Evolutionary conservation across 2,797 vertebrate species (phyloP), one percentile per base, ranked within the genome.

Genomic region (Eidolon dupreanum): DNA sequence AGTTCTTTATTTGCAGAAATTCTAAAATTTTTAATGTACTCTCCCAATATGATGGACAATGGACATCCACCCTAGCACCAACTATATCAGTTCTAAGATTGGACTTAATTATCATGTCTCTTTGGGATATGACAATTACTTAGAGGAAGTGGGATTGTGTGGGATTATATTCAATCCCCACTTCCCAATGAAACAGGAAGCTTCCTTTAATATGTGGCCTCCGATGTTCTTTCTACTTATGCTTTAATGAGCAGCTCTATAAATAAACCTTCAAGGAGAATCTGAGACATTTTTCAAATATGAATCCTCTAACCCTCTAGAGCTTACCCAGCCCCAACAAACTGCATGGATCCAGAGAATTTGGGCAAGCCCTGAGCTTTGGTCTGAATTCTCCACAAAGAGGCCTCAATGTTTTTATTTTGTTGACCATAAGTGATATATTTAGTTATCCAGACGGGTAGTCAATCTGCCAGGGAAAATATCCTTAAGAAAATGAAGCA

Each of bases 341-440:
- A 55, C 20, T 90, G 57, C 61, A 17, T 28, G 46, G 36, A 41
- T 94, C 28, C 53, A 66, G 81, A 92, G 68, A 96, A 83, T 93
- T 24, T 61, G 53, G 92, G 77, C 75, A 70, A 83, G 89, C 33
- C 17, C 59, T 15, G 31, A 71, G 73, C 61, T 97, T 96, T 84
- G 74, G 90, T 95, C 59, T 95, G 88, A 97, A 86, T 93, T 86
- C 59, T 96, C 94, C 96, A 88, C 90, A 92, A 91, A 96, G 85
- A 93, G 93, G 92, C 88, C 95, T 96, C 93, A 95, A 43, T 97
- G 94, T 97, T 97, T 98, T 95, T 84, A 93, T 87, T 97, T 77
- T 92, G 87, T 96, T 94, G 96, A 97, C 90, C 96, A 92, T 92
- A 93, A 97, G 90, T 94, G 92, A 97, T 97, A 97, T 97, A 98